Evolutionary conservation across 2,113 vertebrate species (phyloP).

Genomic region (Nothoprocta perdicaria): DNA sequence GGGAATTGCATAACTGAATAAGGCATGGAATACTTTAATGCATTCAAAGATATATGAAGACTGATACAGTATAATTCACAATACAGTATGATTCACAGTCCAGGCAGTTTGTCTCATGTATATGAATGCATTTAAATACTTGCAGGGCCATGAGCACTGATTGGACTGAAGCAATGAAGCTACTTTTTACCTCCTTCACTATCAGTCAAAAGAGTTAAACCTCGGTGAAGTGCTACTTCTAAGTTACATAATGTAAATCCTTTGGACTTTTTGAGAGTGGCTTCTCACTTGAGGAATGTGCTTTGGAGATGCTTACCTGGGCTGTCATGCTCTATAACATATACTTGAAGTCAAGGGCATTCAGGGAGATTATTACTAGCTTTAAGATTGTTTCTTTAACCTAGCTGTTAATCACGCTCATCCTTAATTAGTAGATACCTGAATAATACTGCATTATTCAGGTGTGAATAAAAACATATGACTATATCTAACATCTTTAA

Average conservation of each 20-base stretch:
- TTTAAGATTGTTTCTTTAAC: neutral
- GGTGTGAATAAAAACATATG: neutral
- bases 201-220: neutral
- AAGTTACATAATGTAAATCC: rapidly evolving
- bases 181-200: neutral
- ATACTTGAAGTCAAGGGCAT: neutral
- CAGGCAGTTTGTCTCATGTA: neutral
- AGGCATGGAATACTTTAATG: neutral
- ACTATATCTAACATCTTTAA: neutral
- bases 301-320: neutral
- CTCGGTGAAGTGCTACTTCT: neutral
- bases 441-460: neutral
- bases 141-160: neutral
- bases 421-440: neutral
- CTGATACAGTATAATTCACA: too few relatives aligned
- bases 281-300: neutral
- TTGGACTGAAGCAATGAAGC: neutral
- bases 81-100: neutral
- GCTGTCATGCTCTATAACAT: neutral
- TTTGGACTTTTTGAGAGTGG: neutral
- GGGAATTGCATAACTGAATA: neutral
- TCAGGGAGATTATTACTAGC: neutral
- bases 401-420: neutral
- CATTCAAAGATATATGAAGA: too few relatives aligned
- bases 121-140: neutral